These are phyloP conservation scores for Cherax quadricarinatus DNA, from an alignment of 1,140 invertebrate species.

Conservation along the genomic window DNA sequence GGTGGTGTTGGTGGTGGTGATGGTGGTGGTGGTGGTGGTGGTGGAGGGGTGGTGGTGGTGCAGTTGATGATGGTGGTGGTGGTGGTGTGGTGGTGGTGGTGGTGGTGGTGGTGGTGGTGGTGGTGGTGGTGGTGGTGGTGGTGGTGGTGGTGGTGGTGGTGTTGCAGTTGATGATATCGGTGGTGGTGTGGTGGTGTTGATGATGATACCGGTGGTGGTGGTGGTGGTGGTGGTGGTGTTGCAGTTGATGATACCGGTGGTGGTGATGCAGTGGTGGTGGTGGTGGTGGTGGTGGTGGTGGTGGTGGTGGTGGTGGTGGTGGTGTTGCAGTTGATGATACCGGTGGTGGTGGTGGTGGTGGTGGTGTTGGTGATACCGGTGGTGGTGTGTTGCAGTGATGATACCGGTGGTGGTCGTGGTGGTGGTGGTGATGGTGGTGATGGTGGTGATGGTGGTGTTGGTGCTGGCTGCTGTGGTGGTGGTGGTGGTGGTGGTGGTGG, in stretches of 20 bases:
- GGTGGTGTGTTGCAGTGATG: neutral
- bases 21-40: neutral
- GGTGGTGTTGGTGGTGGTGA: neutral
- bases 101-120: neutral
- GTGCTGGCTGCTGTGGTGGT: neutral
- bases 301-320: too few relatives aligned
- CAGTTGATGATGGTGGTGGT: neutral
- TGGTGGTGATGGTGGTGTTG: neutral
- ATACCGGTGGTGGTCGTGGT: neutral
- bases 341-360: neutral
- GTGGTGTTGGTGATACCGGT: neutral
- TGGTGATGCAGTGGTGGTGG: neutral
- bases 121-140: neutral
- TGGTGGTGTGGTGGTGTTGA: neutral
- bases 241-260: neutral
- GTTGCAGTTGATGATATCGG: neutral
- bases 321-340: neutral
- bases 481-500: neutral
- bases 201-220: neutral
- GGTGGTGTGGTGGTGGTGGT: neutral
- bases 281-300: too few relatives aligned
- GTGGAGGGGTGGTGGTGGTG: neutral
- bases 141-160: neutral
- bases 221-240: neutral
- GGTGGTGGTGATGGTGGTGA: neutral